Percentiles rank a stretch among this genome's conserved stretches.
phyloP scores from a whole-genome alignment of 1,140 invertebrate species.

The Holotrichia oblita region DNA sequence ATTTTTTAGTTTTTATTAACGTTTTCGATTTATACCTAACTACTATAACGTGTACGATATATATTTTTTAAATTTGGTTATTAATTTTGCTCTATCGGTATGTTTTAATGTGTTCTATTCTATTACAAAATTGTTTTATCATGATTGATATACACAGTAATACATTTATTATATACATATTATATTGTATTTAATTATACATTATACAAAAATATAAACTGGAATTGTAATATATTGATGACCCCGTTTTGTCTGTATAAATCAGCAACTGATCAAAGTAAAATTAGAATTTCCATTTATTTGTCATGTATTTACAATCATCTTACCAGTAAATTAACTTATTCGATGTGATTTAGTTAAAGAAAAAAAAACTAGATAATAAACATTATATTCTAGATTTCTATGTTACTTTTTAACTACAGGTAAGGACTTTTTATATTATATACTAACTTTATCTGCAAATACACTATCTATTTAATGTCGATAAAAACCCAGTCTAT shows the following conservation, averaged over 20 bases:
- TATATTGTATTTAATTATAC: constrained; percentile 30
- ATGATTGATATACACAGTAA: constrained; percentile 13
- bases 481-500: too few species aligned
- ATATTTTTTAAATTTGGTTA: constrained; percentile 22
- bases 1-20: constrained; percentile 46
- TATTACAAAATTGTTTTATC: constrained; percentile 1
- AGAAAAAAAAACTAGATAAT: constrained; percentile 3
- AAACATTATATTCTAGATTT: background rate
- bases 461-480: too few species aligned
- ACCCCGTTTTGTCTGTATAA: background rate
- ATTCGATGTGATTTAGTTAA: constrained; percentile 1
- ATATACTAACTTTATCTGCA: too few species aligned
- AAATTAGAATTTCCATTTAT: background rate
- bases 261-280: background rate
- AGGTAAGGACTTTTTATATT: too few species aligned
- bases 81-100: constrained; percentile 21
- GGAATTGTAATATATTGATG: background rate
- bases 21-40: background rate
- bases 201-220: constrained; percentile 1
- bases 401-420: too few species aligned
- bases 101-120: constrained; percentile 13
- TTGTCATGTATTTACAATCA: background rate
- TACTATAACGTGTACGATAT: background rate
- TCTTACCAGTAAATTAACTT: background rate
- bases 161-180: constrained; percentile 24